Evolutionary conservation across 2,113 vertebrate genomes (phyloP), one percentile per base, ranked within the genome.

Genomic region (Galemys pyrenaicus): DNA sequence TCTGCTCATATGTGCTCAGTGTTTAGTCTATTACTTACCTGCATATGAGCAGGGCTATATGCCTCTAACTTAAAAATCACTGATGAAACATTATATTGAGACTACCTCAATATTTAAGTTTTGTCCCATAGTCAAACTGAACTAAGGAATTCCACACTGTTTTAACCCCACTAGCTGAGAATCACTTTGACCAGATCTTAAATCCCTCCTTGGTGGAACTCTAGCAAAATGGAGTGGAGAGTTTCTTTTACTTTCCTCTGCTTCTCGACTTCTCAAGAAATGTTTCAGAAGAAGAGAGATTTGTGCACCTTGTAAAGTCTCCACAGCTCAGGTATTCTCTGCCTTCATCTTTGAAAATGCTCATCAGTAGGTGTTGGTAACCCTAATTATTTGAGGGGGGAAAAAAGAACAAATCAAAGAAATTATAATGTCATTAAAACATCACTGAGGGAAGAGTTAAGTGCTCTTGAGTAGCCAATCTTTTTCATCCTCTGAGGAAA

Each of bases 401-500:
- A 44, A 54, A 41, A 41, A 71, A 44, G 22, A 71, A 60, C 20
- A 44, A 85, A 87, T 73, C 22, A 79, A 75, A 17, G n/a, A 81
- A 90, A 54, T 5, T 28, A 58, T 35, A 46, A 68, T 71, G 26
- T 87, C 5, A 64, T 73, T 65, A 7, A 30, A 82, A 92, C 83
- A 32, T 81, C 67, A 67, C 51, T 17, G 32, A 87, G n/a, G 24
- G 77, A 81, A 73, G 71, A 89, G 49, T 56, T 37, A 44, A 39
- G 19, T 70, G 5, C 13, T 92, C 77, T 64, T 88, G 92, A 86
- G 22, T 68, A 20, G 19, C 10, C 24, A 41, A 3, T 81, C 54
- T 87, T 32, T n/a, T 74, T 89, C 54, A 60, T 65, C 91, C 71
- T 85, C 16, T 70, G 24, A 91, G 74, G 79, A 91, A 80, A 60